A percentile compares a stretch with the other conserved stretches of the same genome.
phyloP scores from a whole-genome alignment of 2,888 invertebrate genomes.

The Monopis laevigella region DNA sequence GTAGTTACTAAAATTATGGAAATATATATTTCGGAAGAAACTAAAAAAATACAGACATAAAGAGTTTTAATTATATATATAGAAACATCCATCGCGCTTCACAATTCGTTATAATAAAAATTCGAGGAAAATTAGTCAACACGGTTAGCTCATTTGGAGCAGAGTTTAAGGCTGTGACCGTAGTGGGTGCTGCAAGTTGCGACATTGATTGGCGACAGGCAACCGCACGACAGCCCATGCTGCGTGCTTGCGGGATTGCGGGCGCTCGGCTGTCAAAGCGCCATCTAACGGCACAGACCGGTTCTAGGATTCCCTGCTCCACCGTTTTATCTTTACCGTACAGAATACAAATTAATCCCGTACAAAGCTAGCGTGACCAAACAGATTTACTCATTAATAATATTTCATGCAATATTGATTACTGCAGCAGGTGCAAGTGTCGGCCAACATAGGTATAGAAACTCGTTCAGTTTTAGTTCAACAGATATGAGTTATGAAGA shows the following conservation, averaged over 20 bases:
- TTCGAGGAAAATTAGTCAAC: too few relatives aligned
- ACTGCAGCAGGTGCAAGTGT: neutral
- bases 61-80: too few relatives aligned
- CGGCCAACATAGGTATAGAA: too few relatives aligned
- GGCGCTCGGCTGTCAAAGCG: neutral
- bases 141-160: neutral
- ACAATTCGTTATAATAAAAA: too few relatives aligned
- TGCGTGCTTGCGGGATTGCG: constrained; percentile 5
- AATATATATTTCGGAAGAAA: too few relatives aligned
- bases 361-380: constrained; percentile 20
- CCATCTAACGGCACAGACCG: constrained; percentile 7
- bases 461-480: too few relatives aligned
- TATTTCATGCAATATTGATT: constrained; percentile 19
- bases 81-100: too few relatives aligned
- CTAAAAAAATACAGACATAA: too few relatives aligned
- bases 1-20: too few relatives aligned
- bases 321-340: neutral
- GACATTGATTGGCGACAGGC: constrained; percentile 9
- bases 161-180: neutral
- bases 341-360: neutral
- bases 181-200: constrained; percentile 2
- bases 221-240: constrained; percentile 6
- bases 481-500: too few relatives aligned
- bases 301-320: neutral
- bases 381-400: constrained; percentile 19